Conservation (phyloP, 2,113 vertebrate species). For the Caracal caracal region DNA sequence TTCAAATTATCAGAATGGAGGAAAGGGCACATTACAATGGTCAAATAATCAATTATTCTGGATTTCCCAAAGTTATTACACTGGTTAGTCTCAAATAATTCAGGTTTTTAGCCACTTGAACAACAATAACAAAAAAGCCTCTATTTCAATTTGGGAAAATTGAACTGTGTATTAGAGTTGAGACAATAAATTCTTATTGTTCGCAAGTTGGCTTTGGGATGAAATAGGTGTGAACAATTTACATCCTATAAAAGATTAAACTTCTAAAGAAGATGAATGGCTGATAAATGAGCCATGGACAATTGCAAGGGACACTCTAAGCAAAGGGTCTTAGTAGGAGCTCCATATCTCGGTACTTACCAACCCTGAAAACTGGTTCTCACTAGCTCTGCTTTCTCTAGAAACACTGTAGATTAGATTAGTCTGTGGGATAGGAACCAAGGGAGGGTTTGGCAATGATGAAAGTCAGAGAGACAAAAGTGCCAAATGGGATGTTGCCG, state of each 20-base stretch:
- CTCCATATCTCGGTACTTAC: not conserved
- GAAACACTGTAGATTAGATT: not conserved
- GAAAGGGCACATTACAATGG: not conserved
- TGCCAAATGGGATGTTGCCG: not conserved
- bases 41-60: not conserved
- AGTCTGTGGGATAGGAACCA: not conserved
- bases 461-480: constrained; percentile 28
- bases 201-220: not conserved
- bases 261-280: not conserved
- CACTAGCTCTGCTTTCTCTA: not conserved
- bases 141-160: constrained; percentile 20
- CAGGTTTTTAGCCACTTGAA: not conserved
- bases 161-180: not conserved
- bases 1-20: constrained; percentile 1
- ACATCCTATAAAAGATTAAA: not conserved
- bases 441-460: not conserved
- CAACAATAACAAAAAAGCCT: not conserved
- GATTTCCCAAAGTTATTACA: not conserved
- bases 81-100: not conserved
- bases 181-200: not conserved
- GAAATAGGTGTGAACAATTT: not conserved
- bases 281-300: not conserved
- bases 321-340: not conserved
- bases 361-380: not conserved
- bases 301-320: not conserved